Conservation (phyloP, 2,797 vertebrate species). For the Syngnathus rostellatus region DNA sequence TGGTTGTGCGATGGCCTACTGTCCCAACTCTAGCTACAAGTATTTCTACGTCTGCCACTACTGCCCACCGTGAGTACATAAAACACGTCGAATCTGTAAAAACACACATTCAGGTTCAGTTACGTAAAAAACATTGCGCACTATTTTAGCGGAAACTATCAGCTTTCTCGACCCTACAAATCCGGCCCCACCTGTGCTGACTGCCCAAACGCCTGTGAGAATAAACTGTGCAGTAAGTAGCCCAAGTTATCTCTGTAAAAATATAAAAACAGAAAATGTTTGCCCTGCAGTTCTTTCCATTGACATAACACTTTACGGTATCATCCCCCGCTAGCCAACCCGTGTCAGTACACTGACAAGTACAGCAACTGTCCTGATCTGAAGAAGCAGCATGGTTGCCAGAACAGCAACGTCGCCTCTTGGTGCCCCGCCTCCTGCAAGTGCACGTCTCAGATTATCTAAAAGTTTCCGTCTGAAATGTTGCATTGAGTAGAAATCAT, state of each 20-base stretch:
- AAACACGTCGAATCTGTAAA: background rate
- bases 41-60: constrained; percentile 72
- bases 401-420: constrained; percentile 1
- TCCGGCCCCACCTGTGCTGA: constrained; percentile 59
- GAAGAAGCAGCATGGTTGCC: constrained; percentile 27
- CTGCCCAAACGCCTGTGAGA: constrained; percentile 65
- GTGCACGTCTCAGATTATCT: constrained; percentile 33
- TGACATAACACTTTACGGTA: background rate
- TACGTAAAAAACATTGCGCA: constrained; percentile 18
- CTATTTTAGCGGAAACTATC: constrained; percentile 68
- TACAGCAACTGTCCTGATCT: constrained; percentile 33
- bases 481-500: constrained; percentile 7
- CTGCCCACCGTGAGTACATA: constrained; percentile 63
- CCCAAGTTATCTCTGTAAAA: background rate
- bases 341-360: constrained; percentile 30
- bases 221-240: constrained; percentile 64
- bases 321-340: constrained; percentile 31
- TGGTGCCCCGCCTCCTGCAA: constrained; percentile 47
- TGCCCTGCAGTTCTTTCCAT: background rate
- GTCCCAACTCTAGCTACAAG: constrained; percentile 31
- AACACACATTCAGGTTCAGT: no score
- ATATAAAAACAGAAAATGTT: no score
- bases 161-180: constrained; percentile 46
- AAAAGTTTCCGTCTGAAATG: constrained; percentile 8
- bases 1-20: constrained; percentile 52